Base-by-base conservation (phyloP, 2,888 invertebrate genomes). In the Geotrupes spiniger region DNA sequence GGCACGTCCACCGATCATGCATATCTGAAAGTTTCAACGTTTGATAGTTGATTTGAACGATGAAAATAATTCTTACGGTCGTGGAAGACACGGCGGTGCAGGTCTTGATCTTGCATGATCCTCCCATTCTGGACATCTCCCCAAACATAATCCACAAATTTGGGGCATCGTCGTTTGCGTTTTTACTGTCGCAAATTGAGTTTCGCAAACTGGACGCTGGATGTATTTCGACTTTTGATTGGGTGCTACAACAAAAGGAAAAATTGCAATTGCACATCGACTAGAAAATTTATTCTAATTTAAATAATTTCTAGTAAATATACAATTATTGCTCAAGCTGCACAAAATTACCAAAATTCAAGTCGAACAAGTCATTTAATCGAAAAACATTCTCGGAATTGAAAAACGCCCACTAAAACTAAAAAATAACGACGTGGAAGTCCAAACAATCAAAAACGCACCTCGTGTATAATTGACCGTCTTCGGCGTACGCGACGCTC, bases 131-230 rank as follows among this genome's bases (percentile, higher is more conserved):
- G 0, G 85, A 84, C 72, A 93, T 86, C 70, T 94, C 93, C 64
- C 92, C 92, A 64, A 85, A 96, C 8, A 91, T 77, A 10, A 94
- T 73, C 93, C 94, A 96, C 62, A 92, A 87, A 8, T 89, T 53
- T n/a, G 60, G 67, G 5, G 68, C 70, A 0, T 77, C 70, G 37
- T 21, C 21, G 21, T 21, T 21, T 3, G 6, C 3, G 6, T 21
- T 21, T 21, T 46, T 66, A 68, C 1, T 73, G 68, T 0, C 43
- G 4, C 26, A 33, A 26, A 43, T 70, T 71, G 1, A 65, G 56
- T 68, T 53, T 67, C 80, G 62, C 62, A 89, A 65, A 54, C 83
- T 74, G 51, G 83, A 81, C 51, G 82, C 71, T 62, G 76, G 71
- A 75, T 87, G 72, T 74, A 92, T 75, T 10, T 74, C 70, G 0